These are phyloP conservation scores for Nettapus auritus DNA, from an alignment of 2,113 vertebrate genomes.

Conservation along the genomic window DNA sequence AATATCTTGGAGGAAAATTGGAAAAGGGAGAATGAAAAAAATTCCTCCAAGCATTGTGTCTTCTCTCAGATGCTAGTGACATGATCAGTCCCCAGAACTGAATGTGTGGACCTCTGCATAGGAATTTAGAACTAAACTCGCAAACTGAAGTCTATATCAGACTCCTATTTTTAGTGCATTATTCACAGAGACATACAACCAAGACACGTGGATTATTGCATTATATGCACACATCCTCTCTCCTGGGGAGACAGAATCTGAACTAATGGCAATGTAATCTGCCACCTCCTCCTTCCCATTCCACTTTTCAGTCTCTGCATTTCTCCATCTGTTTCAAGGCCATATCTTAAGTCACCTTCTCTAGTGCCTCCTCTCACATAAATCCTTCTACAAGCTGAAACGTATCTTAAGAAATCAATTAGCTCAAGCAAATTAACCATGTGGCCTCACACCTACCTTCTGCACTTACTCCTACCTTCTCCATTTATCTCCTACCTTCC, in stretches of 20 bases:
- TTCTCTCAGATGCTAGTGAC: not conserved
- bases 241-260: not conserved
- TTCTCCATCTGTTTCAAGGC: not conserved
- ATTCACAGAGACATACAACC: not conserved
- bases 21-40: not conserved
- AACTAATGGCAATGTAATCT: not conserved
- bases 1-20: not conserved
- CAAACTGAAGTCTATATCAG: not conserved
- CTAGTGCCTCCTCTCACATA: not conserved
- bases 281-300: constrained; percentile 20
- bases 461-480: not conserved
- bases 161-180: constrained; percentile 14
- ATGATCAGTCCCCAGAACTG: not conserved
- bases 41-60: not conserved
- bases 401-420: not conserved
- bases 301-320: not conserved
- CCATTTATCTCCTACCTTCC: not conserved
- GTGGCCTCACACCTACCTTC: not conserved
- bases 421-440: not conserved
- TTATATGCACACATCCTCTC: not conserved
- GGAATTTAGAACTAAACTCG: not conserved
- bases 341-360: not conserved
- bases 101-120: not conserved
- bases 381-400: not conserved
- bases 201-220: not conserved